These are phyloP conservation scores for Nematopogon swammerdamellus DNA, from an alignment of 2,888 invertebrate genomes.

Conservation along the genomic window DNA sequence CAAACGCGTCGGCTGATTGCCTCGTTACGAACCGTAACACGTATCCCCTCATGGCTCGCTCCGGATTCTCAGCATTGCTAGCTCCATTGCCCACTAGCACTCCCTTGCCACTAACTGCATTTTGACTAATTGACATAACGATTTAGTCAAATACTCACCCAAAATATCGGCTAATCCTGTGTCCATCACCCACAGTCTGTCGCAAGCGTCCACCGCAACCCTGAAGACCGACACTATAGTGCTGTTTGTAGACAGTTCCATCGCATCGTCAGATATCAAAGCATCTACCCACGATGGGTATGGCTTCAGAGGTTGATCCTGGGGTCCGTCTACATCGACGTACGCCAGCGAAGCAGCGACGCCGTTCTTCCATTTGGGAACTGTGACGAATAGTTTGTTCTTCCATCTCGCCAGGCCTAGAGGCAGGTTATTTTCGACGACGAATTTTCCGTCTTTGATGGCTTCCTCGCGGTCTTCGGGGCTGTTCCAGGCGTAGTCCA, in stretches of 20 bases:
- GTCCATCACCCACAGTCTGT: constrained; percentile 80
- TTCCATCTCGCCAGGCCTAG: constrained; percentile 70
- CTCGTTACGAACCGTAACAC: no score
- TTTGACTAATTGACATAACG: no score
- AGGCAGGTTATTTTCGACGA: constrained; percentile 65
- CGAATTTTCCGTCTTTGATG: constrained; percentile 57
- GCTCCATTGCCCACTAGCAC: no score
- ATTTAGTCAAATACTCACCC: constrained; percentile 53
- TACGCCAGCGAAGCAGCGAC: constrained; percentile 70
- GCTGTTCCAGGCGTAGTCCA: constrained; percentile 65
- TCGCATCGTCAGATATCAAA: constrained; percentile 58
- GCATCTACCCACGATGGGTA: constrained; percentile 80
- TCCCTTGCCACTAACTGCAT: no score
- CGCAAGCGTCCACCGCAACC: constrained; percentile 69
- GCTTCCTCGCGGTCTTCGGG: constrained; percentile 58
- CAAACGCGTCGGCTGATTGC: no score
- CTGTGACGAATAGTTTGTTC: constrained; percentile 66
- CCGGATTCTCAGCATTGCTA: no score
- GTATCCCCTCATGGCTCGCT: no score
- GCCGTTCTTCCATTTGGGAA: constrained; percentile 69
- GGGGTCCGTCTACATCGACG: constrained; percentile 57
- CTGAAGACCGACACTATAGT: constrained; percentile 72
- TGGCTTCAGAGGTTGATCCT: constrained; percentile 69
- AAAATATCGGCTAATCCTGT: constrained; percentile 74
- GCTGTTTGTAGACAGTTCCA: constrained; percentile 49